phyloP scores from a whole-genome alignment of 2,113 vertebrate species.

The Phalacrocorax brasilianus region DNA sequence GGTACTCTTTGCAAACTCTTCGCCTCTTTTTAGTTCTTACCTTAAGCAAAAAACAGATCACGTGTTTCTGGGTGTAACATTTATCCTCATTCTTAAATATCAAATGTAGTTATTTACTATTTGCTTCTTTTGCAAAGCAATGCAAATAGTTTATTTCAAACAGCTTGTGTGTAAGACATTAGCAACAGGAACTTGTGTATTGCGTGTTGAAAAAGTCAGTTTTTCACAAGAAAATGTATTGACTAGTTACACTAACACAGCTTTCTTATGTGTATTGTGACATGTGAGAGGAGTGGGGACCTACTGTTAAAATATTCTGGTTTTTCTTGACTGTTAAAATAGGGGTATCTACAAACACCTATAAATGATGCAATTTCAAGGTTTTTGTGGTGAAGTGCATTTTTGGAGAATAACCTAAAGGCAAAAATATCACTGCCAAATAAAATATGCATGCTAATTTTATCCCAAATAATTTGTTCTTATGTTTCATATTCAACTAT shows the following conservation, averaged over 20 bases:
- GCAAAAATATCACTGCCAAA: not conserved
- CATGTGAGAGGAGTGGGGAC: not conserved
- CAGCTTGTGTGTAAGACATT: not conserved
- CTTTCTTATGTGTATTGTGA: not conserved
- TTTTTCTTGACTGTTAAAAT: not conserved
- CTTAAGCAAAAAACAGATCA: not conserved
- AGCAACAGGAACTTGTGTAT: not conserved
- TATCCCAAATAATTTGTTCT: not conserved
- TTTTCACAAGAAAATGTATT: not conserved
- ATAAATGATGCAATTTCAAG: not conserved
- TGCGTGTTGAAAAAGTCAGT: not conserved
- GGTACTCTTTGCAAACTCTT: not conserved
- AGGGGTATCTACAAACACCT: not conserved
- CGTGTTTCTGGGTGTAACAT: not conserved
- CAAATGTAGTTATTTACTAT: not conserved
- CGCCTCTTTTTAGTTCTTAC: not conserved
- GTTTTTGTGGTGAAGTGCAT: not conserved
- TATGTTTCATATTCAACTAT: not conserved
- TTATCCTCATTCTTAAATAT: not conserved
- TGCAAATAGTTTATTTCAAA: not conserved
- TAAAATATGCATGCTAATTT: not conserved
- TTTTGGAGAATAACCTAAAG: not conserved
- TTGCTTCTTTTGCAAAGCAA: not conserved
- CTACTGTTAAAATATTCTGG: not conserved
- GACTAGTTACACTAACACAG: not conserved